phyloP scores from a whole-genome alignment of 92 coral and sea anemone species.

The Epizoanthus ramosus region DNA sequence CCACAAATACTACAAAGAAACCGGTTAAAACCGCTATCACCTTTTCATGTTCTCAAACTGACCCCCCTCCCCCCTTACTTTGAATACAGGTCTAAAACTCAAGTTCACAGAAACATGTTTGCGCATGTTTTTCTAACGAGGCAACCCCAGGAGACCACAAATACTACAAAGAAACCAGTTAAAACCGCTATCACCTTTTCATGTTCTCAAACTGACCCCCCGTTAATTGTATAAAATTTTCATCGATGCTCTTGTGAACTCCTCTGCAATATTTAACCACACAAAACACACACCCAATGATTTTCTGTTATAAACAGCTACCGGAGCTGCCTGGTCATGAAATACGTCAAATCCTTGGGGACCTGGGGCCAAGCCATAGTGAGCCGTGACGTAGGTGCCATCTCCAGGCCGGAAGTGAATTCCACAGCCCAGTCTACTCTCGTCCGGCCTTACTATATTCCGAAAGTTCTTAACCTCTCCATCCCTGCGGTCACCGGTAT shows the following conservation, averaged over 20 bases:
- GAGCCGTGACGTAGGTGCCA: conserved; percentile 68
- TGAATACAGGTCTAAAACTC: no score
- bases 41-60: no score
- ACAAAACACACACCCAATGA: conserved; percentile 7
- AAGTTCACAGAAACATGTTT: no score
- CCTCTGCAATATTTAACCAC: neutral
- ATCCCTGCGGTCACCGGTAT: neutral
- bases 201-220: no score
- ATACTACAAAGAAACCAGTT: no score
- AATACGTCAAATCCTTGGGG: neutral
- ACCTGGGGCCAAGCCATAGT: conserved; percentile 29
- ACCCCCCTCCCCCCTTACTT: no score
- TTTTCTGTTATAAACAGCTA: conserved; percentile 5
- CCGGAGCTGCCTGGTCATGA: conserved; percentile 20
- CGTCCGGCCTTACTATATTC: conserved; percentile 47
- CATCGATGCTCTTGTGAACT: neutral
- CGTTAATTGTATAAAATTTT: no score
- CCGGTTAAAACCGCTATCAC: no score
- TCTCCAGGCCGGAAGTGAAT: conserved; percentile 49
- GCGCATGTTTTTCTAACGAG: no score
- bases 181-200: no score
- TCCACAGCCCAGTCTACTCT: conserved; percentile 61
- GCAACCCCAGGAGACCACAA: no score
- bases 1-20: no score
- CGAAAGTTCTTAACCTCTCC: conserved; percentile 44